phyloP scores from a whole-genome alignment of 1,140 invertebrate species.

The Anastatus disparis region DNA sequence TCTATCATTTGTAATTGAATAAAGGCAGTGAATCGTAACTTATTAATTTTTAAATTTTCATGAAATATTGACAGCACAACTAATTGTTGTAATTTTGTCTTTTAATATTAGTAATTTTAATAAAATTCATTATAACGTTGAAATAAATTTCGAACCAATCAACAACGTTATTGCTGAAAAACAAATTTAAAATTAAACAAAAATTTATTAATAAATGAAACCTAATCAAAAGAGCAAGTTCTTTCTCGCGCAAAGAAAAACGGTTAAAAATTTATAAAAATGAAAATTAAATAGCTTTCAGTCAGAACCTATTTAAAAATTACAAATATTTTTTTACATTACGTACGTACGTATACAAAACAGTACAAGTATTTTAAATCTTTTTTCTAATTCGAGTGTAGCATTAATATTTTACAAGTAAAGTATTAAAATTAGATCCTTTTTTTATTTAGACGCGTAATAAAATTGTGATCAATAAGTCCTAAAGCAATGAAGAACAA shows the following conservation, averaged over 20 bases:
- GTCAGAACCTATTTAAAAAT: slow-evolving; percentile 27
- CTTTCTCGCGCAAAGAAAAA: slow-evolving; percentile 7
- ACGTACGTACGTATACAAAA: slow-evolving; percentile 20
- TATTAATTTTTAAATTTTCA: not conserved
- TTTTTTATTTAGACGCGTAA: slow-evolving; percentile 4
- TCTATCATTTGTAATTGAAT: not conserved
- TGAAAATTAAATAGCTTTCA: not conserved
- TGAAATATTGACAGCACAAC: not conserved
- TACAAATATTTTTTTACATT: slow-evolving; percentile 28
- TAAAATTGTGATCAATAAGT: slow-evolving; percentile 18
- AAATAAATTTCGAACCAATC: slow-evolving; percentile 12
- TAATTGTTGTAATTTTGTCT: too few relatives aligned
- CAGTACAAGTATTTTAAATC: slow-evolving; percentile 13
- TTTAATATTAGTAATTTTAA: not conserved
- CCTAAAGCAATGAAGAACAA: not conserved
- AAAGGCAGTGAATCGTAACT: not conserved
- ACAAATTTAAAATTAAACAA: slow-evolving; percentile 15
- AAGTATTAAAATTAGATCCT: slow-evolving; percentile 31
- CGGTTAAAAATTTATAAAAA: slow-evolving; percentile 25
- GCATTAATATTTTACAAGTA: slow-evolving; percentile 30
- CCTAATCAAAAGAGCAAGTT: not conserved
- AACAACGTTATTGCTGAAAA: not conserved
- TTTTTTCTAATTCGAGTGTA: slow-evolving; percentile 20
- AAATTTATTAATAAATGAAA: slow-evolving; percentile 1
- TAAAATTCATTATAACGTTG: slow-evolving; percentile 1